Percentiles rank a stretch among this genome's conserved stretches.
Evolutionary conservation across 2,888 invertebrate genomes (phyloP).

Genomic region (Andrena dorsata): DNA sequence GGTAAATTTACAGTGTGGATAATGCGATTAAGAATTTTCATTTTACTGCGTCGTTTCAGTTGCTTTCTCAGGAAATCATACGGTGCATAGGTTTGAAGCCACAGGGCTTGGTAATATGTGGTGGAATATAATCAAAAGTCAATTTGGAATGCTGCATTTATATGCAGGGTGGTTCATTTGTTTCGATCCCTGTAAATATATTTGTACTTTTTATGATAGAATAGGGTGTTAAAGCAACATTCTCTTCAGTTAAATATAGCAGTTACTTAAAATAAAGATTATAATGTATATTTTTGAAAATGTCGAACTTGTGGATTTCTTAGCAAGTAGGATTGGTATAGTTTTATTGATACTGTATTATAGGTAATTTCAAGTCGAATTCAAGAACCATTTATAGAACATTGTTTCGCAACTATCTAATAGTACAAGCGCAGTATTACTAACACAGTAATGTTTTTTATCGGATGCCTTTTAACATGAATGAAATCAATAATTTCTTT

Average conservation of each 20-base stretch:
- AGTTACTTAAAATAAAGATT: too few species aligned
- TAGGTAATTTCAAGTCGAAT: background rate
- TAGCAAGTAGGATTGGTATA: background rate
- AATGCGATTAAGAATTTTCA: background rate
- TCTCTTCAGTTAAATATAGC: too few species aligned
- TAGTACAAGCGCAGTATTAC: too few species aligned
- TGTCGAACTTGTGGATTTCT: too few species aligned
- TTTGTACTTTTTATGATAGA: too few species aligned
- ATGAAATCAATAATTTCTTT: conserved; percentile 8
- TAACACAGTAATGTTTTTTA: background rate
- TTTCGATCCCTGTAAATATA: too few species aligned
- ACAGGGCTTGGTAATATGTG: background rate
- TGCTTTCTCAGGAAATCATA: background rate
- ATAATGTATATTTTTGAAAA: too few species aligned
- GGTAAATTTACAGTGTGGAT: background rate
- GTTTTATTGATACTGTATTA: background rate
- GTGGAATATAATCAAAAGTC: background rate
- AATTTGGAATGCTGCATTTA: background rate
- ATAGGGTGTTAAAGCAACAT: too few species aligned
- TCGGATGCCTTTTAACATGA: background rate
- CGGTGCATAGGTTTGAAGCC: too few species aligned
- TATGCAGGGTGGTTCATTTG: too few species aligned
- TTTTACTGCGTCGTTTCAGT: background rate
- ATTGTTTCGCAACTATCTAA: background rate
- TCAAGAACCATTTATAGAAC: too few species aligned